Evolutionary conservation across 2,797 vertebrate species (phyloP).

Genomic region (Sitta carolinensis): DNA sequence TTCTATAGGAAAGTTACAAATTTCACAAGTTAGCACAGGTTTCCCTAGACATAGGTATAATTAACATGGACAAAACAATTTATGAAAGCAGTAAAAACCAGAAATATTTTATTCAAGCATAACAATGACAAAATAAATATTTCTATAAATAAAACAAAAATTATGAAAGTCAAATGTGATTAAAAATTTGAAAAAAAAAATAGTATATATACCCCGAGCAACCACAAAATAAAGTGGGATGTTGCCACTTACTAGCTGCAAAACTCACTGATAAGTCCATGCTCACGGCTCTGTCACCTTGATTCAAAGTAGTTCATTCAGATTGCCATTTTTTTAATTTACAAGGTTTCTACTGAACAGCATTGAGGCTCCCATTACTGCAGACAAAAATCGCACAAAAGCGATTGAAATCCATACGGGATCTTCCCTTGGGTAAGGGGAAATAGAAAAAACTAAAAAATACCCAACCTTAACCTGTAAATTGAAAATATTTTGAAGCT

Average conservation of each 20-base stretch:
- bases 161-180: not conserved
- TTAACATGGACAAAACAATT: not conserved
- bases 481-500: not conserved
- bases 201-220: not conserved
- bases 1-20: not conserved
- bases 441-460: not conserved
- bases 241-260: not conserved
- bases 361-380: not conserved
- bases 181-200: not conserved
- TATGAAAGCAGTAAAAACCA: not conserved
- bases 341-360: not conserved
- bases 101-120: not conserved
- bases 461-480: not conserved
- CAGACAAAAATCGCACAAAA: not conserved
- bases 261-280: not conserved
- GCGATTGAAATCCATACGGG: not conserved
- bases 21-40: not conserved
- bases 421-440: not conserved
- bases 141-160: not conserved
- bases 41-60: not conserved
- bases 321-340: not conserved
- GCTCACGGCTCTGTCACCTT: not conserved
- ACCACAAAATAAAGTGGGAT: not conserved
- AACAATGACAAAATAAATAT: not conserved
- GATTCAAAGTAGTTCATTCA: not conserved